Evolutionary conservation across 1,140 invertebrate species (phyloP), one percentile per base, ranked within the genome.

Genomic region (Melanaphis sacchari): DNA sequence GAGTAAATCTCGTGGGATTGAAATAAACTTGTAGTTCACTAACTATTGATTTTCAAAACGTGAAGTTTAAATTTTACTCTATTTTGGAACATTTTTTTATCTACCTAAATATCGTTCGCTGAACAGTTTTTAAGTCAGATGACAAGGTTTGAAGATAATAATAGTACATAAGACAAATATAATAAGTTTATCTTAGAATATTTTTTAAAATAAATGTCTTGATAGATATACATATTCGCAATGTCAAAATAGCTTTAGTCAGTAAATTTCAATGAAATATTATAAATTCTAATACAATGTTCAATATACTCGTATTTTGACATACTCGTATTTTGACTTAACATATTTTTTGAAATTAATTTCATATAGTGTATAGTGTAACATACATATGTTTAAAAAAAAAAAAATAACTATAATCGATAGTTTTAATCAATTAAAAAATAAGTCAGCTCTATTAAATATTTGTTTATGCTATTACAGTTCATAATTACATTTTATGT

Each of bases 21-120:
- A 52, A 88, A 88, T 88, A 88, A 88, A 88, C 87, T 88, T 88
- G 31, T 43, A 9, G 46, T 88, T n/a, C 26, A 87, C 41, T 43
- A 52, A 87, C 41, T 88, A 52, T 88, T 49, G 87, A 88, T 88
- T 88, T 36, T 49, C 87, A 88, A 88, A 88, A 46, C n/a, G 87
- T 38, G 18, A 49, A 52, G 87, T 88, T 88, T 88, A n/a, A 87
- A 87, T 87, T 88, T 36, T 6, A 36, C 46, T 8, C 24, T 88
- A 52, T 88, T 88, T 49, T 36, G n/a, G 18, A 24, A 43, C 43
- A 36, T 88, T 43, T 88, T 7, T 15, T 88, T 31, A n/a, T 18
- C 11, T 76, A 76, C n/a, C 31, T 88, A 36, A 21, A 36, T 36
- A 46, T 15, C 9, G 8, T 36, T 52, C 49, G 52, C 18, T 36